Conservation (phyloP, 2,888 invertebrate genomes). For the Drosophila neonasuta region DNA sequence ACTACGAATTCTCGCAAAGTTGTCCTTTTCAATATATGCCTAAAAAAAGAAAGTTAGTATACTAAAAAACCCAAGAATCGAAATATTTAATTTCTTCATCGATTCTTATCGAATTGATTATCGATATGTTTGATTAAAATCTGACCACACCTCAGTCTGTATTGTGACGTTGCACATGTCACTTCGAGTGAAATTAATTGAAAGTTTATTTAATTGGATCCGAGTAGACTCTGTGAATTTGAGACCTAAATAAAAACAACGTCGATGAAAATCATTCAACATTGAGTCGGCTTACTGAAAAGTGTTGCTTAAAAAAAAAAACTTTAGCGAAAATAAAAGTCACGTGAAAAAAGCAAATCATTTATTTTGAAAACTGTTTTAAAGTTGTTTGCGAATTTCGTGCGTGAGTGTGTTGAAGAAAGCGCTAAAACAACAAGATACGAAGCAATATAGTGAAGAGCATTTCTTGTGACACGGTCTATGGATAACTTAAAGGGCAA, state of each 20-base stretch:
- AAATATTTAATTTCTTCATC: neutral
- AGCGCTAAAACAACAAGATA: neutral
- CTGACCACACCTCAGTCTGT: neutral
- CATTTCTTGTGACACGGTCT: neutral
- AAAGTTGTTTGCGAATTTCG: neutral
- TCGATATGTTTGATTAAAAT: neutral
- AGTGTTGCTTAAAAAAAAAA: slow-evolving; percentile 16
- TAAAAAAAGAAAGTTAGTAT: no score
- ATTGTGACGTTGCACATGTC: neutral
- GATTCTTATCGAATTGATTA: neutral
- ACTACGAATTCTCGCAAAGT: neutral
- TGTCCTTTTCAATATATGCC: neutral
- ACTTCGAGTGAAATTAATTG: neutral
- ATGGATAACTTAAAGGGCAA: slow-evolving; percentile 64
- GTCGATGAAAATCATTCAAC: slow-evolving; percentile 44
- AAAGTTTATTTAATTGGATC: neutral
- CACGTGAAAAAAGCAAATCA: neutral
- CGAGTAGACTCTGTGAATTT: slow-evolving; percentile 34
- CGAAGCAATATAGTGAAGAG: neutral
- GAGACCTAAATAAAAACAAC: neutral
- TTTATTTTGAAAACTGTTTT: neutral
- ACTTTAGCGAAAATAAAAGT: slow-evolving; percentile 10
- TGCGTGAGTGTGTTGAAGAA: neutral
- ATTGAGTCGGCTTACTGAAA: slow-evolving; percentile 41
- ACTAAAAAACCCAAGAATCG: neutral